phyloP scores from a whole-genome alignment of 2,113 vertebrate genomes.

The Anser brachyrhynchus region DNA sequence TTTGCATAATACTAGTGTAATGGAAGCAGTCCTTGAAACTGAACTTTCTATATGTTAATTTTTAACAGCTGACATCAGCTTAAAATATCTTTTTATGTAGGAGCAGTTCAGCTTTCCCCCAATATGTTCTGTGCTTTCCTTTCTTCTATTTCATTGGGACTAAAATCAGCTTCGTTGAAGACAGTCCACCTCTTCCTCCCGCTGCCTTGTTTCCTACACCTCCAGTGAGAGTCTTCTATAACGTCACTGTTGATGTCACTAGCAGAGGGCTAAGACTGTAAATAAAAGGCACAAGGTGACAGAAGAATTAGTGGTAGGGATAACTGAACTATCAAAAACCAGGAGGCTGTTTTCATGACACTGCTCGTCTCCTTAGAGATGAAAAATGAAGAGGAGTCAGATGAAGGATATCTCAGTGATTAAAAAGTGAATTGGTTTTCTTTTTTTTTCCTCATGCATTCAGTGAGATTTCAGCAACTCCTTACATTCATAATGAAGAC shows the following conservation, averaged over 20 bases:
- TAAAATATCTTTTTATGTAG: conserved; percentile 67
- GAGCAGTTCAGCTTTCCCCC: conserved; percentile 60
- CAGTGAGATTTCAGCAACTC: neutral
- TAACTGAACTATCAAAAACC: conserved; percentile 6
- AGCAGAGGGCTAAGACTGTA: neutral
- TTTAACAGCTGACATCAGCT: conserved; percentile 50
- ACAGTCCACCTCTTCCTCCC: conserved; percentile 50
- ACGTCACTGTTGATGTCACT: conserved; percentile 19
- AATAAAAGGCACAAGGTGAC: conserved; percentile 11
- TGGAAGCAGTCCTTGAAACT: conserved; percentile 5
- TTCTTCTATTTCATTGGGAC: conserved; percentile 6
- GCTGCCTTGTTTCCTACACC: neutral
- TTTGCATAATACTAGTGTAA: neutral
- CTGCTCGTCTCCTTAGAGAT: conserved; percentile 59
- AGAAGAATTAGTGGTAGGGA: conserved; percentile 22
- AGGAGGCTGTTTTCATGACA: conserved; percentile 48
- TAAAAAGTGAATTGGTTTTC: conserved; percentile 24
- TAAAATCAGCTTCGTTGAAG: conserved; percentile 33
- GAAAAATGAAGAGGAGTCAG: conserved; percentile 47
- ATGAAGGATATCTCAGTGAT: conserved; percentile 41
- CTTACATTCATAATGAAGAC: conserved; percentile 12
- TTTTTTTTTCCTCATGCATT: neutral
- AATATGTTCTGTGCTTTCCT: conserved; percentile 50
- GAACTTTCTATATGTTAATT: conserved; percentile 38
- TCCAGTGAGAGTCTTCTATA: neutral